Conservation (phyloP, 1,140 invertebrate species). For the Calephelis virginiensis region DNA sequence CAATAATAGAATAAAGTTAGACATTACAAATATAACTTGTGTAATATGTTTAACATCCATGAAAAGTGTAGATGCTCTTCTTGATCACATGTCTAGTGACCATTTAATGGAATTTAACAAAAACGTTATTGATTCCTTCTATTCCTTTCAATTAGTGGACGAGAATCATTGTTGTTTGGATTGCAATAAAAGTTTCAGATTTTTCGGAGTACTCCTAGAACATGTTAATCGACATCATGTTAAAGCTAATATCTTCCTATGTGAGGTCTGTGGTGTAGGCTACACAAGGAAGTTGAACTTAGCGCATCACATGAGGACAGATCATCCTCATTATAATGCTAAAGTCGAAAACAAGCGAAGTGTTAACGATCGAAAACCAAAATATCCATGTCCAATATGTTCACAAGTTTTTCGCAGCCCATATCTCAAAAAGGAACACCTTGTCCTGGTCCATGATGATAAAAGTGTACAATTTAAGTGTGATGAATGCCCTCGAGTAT, state of each 20-base stretch:
- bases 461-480: slow-evolving; percentile 46
- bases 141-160: slow-evolving; percentile 38
- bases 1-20: slow-evolving; percentile 31
- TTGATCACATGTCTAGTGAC: slow-evolving; percentile 29
- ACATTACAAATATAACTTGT: slow-evolving; percentile 41
- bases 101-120: slow-evolving; percentile 36
- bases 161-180: slow-evolving; percentile 39
- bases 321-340: slow-evolving; percentile 14
- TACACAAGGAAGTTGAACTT: slow-evolving; percentile 33
- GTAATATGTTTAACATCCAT: slow-evolving; percentile 36
- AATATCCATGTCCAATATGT: slow-evolving; percentile 36
- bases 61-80: slow-evolving; percentile 33
- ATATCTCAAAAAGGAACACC: slow-evolving; percentile 46
- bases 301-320: slow-evolving; percentile 24
- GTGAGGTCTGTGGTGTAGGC: slow-evolving; percentile 42
- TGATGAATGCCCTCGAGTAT: slow-evolving; percentile 38
- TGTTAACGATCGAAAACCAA: slow-evolving; percentile 3
- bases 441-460: slow-evolving; percentile 48
- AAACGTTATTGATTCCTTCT: slow-evolving; percentile 27
- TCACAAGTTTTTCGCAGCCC: slow-evolving; percentile 39
- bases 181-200: slow-evolving; percentile 39
- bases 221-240: slow-evolving; percentile 42
- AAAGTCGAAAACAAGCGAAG: slow-evolving; percentile 1
- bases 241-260: slow-evolving; percentile 38
- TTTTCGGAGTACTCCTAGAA: slow-evolving; percentile 41